A percentile compares a stretch with the other conserved stretches of the same genome.
Conservation (phyloP, 2,797 vertebrate genomes). For the Amazonetta brasiliensis region DNA sequence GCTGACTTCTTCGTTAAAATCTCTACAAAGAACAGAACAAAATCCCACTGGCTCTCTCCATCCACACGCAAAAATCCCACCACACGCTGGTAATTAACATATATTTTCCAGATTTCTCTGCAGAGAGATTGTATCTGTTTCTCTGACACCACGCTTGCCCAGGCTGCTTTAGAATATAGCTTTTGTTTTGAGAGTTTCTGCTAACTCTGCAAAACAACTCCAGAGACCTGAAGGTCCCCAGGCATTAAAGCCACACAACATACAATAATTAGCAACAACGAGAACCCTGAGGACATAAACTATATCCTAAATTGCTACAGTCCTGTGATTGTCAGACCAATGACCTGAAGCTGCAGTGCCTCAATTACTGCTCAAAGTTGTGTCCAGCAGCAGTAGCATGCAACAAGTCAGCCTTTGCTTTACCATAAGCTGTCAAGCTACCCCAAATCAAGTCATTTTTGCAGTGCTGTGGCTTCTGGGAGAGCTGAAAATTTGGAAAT, state of each 20-base stretch:
- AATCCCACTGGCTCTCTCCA: not conserved
- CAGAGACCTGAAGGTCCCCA: not conserved
- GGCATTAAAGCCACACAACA: not conserved
- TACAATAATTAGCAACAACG: not conserved
- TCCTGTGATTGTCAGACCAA: rapidly evolving
- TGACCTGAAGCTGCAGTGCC: not conserved
- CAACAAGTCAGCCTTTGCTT: not conserved
- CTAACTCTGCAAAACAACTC: not conserved
- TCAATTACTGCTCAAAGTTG: not conserved
- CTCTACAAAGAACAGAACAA: not conserved
- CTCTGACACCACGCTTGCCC: not conserved
- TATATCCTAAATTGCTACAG: not conserved
- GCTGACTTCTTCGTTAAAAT: not conserved
- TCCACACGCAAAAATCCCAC: not conserved
- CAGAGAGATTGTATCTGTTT: not conserved
- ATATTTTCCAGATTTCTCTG: not conserved
- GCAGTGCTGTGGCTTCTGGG: not conserved
- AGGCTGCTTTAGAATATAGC: not conserved
- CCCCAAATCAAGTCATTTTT: not conserved
- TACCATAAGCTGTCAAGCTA: not conserved
- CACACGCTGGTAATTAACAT: not conserved
- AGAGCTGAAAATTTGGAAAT: not conserved
- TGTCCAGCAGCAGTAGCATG: not conserved
- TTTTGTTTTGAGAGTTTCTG: constrained; percentile 7
- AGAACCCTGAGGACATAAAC: not conserved